phyloP scores from a whole-genome alignment of 2,113 vertebrate genomes.

The Odobenus rosmarus region DNA sequence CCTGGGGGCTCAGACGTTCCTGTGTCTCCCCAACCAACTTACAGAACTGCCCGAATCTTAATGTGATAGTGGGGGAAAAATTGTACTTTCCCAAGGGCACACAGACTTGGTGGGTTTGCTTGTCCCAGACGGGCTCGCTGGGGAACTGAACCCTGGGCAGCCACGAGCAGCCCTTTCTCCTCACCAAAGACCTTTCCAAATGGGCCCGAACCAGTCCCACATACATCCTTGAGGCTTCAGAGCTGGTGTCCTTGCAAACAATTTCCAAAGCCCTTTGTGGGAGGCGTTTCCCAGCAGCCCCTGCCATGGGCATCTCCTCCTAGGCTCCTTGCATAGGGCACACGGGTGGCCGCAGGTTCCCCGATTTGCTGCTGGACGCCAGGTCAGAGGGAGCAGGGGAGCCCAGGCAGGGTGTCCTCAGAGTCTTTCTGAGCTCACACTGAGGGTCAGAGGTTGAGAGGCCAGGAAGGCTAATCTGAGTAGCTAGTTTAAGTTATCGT shows the following conservation, averaged over 20 bases:
- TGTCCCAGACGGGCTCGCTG: rapidly evolving
- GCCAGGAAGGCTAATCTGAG: not conserved
- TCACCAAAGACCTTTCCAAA: not conserved
- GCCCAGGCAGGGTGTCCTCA: rapidly evolving
- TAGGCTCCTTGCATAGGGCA: not conserved
- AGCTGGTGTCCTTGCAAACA: not conserved
- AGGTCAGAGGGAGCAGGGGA: not conserved
- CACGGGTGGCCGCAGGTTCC: rapidly evolving
- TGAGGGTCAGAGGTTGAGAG: rapidly evolving
- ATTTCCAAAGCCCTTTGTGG: not conserved
- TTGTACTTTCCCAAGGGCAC: not conserved
- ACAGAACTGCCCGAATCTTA: not conserved
- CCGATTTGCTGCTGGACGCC: rapidly evolving
- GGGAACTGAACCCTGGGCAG: not conserved
- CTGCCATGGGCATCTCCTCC: rapidly evolving
- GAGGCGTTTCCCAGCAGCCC: rapidly evolving
- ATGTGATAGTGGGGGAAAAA: rapidly evolving
- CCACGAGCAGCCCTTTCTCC: not conserved
- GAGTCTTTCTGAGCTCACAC: not conserved
- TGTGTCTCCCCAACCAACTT: rapidly evolving
- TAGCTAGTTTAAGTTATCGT: too few species aligned
- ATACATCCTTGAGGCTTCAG: rapidly evolving
- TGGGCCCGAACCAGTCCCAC: rapidly evolving
- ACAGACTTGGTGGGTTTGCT: not conserved
- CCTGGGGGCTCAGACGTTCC: not conserved